Base-by-base conservation (phyloP, 2,888 invertebrate genomes). In the Clitarchus hookeri region DNA sequence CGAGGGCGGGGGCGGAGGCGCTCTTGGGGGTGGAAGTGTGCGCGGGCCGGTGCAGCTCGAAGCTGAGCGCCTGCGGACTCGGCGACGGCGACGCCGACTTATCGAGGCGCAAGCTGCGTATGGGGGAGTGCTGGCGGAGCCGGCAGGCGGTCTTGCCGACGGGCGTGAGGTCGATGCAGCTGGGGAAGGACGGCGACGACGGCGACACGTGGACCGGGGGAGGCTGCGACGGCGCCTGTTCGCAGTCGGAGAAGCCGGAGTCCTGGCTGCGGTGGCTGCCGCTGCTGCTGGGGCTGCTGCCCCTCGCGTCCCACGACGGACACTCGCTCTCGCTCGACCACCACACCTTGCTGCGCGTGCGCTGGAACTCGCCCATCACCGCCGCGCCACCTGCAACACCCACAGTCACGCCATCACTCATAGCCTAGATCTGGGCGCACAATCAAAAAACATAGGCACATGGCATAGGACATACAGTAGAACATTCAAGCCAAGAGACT, bases 241-340 rank as follows among this genome's bases (percentile, higher is more conserved):
- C 96, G 0, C 96, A 95, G 90, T 96, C 96, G 0, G 96, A 96
- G 91, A 96, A 96, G 0, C 96, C 96, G 0, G 96, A 96, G 91
- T 96, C 96, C 91, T 96, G 95, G 90, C 96, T 96, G 88, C 95
- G 94, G 88, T 95, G 95, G 90, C 95, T 95, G 48, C 89, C 88
- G 86, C 93, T 94, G 89, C 84, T 86, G 80, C 85, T 85, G 9
- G 84, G 84, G 44, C 79, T 84, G 44, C 84, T 54, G 92, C 87
- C 91, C 91, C 83, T 92, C 85, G 87, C 80, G 83, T 87, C 91
- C 91, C 88, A 89, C 89, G 25, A 90, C 83, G 84, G 86, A 48
- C 83, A 85, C 44, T 86, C 87, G 65, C 77, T 84, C 85, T 92
- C 91, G 90, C 93, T 93, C 86, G 93, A 94, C 94, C 94, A 95